Percentiles rank a stretch among this genome's conserved stretches.
These are phyloP conservation scores for Valencia hispanica DNA, from an alignment of 2,797 vertebrate species.

Conservation along the genomic window DNA sequence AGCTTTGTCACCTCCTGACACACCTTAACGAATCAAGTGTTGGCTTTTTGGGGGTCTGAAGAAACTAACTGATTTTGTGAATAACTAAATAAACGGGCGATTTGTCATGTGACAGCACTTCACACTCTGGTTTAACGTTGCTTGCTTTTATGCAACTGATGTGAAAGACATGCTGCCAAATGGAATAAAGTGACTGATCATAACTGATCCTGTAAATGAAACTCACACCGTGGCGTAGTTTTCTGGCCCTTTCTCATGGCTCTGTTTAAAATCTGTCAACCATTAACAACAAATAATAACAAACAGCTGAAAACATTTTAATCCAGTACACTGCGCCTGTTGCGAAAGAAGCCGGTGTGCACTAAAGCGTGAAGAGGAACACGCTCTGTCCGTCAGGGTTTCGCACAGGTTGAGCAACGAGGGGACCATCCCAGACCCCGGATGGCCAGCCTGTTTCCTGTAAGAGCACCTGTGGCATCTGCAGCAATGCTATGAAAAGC, in stretches of 20 bases:
- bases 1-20: constrained; percentile 39
- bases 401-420: constrained; percentile 66
- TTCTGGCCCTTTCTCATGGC: constrained; percentile 55
- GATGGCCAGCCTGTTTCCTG: constrained; percentile 9
- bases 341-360: constrained; percentile 75
- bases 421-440: constrained; percentile 11
- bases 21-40: constrained; percentile 40
- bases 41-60: constrained; percentile 12
- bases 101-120: constrained; percentile 21
- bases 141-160: background rate
- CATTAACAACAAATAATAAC: constrained; percentile 86
- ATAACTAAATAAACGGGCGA: constrained; percentile 21
- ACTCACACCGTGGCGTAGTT: constrained; percentile 8
- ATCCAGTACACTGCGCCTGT: constrained; percentile 74
- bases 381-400: constrained; percentile 53
- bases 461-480: constrained; percentile 13
- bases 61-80: constrained; percentile 31
- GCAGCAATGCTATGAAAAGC: background rate
- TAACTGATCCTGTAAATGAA: background rate
- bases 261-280: constrained; percentile 75
- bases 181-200: background rate
- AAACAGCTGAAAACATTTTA: constrained; percentile 73
- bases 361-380: constrained; percentile 67
- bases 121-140: background rate
- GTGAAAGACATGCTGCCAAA: background rate